Evolutionary conservation across 2,888 invertebrate genomes (phyloP), one percentile per base, ranked within the genome.

Genomic region (Sinotaia quadrata): DNA sequence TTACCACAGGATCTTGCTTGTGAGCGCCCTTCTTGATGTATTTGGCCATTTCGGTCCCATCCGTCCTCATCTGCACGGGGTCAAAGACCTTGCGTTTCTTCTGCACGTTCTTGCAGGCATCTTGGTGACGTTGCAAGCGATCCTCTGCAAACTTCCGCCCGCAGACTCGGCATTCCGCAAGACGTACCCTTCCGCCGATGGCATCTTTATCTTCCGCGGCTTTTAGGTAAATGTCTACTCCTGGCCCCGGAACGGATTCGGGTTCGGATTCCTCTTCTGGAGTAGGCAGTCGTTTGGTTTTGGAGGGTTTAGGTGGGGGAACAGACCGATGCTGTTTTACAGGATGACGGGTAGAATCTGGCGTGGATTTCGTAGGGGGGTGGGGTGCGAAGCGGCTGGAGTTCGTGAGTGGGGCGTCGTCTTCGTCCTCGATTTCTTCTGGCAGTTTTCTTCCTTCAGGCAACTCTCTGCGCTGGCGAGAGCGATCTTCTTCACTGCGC

Each of bases 21-120:
- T 91, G 68, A 24, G 69, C 33, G 10, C 56, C 47, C 58, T 77
- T 92, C 77, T 87, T 89, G 56, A 92, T 91, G 83, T 92, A 95
- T 57, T 92, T 91, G 84, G 96, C 97, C 37, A 94, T 92, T 81
- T 97, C 97, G 0, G 97, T 97, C 31, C 97, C 97, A 88, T 92
- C 90, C 62, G 96, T 78, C 66, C 87, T 74, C 75, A 84, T 83
- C 73, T 86, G 85, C 1, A 81, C 68, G 4, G 84, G 80, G 73
- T 87, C 87, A 75, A 87, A 81, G 12, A 80, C 79, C 69, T 87
- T 85, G 51, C 87, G 74, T 58, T 81, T 81, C 74, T 84, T 86
- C 4, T 78, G 77, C n/a, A 72, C 67, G 56, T 80, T 82, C 34
- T 76, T 78, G 75, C 87, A 87, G 8, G 81, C 81, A n/a, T 73